Conservation (phyloP, 2,797 vertebrate species). For the Syngnathus rostellatus region DNA sequence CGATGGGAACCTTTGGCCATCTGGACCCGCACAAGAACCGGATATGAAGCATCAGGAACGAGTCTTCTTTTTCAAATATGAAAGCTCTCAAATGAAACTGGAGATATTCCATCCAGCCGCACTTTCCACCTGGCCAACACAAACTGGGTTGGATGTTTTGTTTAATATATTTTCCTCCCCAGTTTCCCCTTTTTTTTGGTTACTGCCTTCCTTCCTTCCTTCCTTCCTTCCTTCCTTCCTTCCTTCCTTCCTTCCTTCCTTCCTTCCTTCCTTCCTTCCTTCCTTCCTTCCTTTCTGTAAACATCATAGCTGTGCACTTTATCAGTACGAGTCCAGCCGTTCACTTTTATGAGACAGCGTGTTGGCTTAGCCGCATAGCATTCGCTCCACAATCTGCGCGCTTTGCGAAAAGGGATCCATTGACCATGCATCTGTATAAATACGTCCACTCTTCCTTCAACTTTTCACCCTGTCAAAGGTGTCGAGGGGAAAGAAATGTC, state of each 20-base stretch:
- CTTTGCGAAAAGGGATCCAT: neutral
- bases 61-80: conserved; percentile 50
- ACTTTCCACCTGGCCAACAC: conserved; percentile 24
- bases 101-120: conserved; percentile 25
- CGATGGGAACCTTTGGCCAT: conserved; percentile 48
- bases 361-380: neutral
- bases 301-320: conserved; percentile 4
- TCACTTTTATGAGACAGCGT: conserved; percentile 5
- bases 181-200: conserved; percentile 1
- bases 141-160: conserved; percentile 13
- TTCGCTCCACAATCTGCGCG: neutral
- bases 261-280: neutral
- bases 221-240: neutral
- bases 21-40: conserved; percentile 50
- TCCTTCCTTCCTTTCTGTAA: conserved; percentile 1
- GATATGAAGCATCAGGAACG: conserved; percentile 63
- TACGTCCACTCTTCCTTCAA: neutral
- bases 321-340: neutral
- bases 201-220: neutral
- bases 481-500: neutral
- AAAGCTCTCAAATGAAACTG: conserved; percentile 37
- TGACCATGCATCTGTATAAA: conserved; percentile 1
- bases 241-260: neutral
- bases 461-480: neutral
- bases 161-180: conserved; percentile 14